A percentile compares a stretch with the other conserved stretches of the same genome.
These are phyloP conservation scores for Acleris laterana DNA, from an alignment of 2,888 invertebrate genomes.

Conservation along the genomic window DNA sequence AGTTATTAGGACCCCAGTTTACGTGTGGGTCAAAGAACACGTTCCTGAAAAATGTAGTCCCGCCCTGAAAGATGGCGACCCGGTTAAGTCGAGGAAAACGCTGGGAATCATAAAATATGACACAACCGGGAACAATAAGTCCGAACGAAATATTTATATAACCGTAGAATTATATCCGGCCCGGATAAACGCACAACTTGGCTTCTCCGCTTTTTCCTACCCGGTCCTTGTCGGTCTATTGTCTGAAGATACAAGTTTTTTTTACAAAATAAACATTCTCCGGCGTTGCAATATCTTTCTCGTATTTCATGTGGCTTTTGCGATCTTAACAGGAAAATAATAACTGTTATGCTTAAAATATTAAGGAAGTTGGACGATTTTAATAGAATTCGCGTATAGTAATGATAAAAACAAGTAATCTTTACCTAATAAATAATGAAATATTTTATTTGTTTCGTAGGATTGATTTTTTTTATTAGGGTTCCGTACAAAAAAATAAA, in stretches of 20 bases:
- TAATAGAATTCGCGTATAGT: too few species aligned
- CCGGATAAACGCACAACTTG: conserved; percentile 12
- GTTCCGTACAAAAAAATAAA: too few species aligned
- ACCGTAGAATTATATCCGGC: conserved; percentile 22
- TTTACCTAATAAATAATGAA: too few species aligned
- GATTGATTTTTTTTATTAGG: too few species aligned
- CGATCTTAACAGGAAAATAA: conserved; percentile 2
- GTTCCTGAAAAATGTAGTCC: not conserved
- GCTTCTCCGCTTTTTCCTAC: conserved; percentile 7
- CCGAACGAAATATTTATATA: conserved; percentile 21
- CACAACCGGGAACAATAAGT: conserved; percentile 29
- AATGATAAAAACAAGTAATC: too few species aligned
- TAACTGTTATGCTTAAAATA: not conserved
- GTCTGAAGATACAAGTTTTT: conserved; percentile 28
- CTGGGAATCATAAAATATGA: conserved; percentile 24
- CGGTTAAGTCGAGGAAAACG: not conserved
- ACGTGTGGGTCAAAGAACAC: not conserved
- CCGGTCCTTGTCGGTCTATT: conserved; percentile 8
- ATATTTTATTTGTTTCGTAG: too few species aligned
- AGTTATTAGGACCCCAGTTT: not conserved
- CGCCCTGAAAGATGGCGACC: conserved; percentile 7
- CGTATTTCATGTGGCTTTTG: conserved; percentile 3
- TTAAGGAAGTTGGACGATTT: not conserved
- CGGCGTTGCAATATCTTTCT: conserved; percentile 7
- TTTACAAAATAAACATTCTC: conserved; percentile 2